A percentile compares a stretch with the other conserved stretches of the same genome.
phyloP scores from a whole-genome alignment of 2,113 vertebrate genomes.

The Myocastor coypus region DNA sequence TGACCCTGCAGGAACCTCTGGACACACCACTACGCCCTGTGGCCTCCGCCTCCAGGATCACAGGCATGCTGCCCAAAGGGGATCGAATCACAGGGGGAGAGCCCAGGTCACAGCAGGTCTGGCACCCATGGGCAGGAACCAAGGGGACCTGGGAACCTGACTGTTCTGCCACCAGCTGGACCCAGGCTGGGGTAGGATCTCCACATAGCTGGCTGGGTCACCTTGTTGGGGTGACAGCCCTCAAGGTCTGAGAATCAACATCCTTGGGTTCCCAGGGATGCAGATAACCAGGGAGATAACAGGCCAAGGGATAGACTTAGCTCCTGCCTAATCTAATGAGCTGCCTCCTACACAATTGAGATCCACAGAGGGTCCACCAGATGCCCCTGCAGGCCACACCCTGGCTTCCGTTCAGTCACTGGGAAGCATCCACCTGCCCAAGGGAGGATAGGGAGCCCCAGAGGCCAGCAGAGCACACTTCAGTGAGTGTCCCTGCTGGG shows the following conservation, averaged over 20 bases:
- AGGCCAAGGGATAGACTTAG: accelerated
- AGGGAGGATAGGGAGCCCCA: not conserved
- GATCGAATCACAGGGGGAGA: accelerated
- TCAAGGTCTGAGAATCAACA: not conserved
- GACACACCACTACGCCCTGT: not conserved
- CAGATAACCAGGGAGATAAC: not conserved
- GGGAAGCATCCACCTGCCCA: no score
- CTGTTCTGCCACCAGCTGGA: not conserved
- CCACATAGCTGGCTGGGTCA: not conserved
- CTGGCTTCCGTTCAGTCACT: not conserved
- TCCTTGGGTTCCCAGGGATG: not conserved
- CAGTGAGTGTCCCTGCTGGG: not conserved
- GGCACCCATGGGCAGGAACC: not conserved
- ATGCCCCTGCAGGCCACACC: accelerated
- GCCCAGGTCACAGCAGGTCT: not conserved
- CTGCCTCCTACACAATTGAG: not conserved
- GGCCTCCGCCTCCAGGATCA: not conserved
- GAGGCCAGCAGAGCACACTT: not conserved
- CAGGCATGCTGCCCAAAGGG: accelerated
- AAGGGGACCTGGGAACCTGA: accelerated
- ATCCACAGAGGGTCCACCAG: accelerated
- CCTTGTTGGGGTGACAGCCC: not conserved
- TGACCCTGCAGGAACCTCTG: not conserved
- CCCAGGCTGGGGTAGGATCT: not conserved
- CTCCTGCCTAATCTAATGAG: not conserved